A percentile compares a stretch with the other conserved stretches of the same genome.
phyloP scores from a whole-genome alignment of 1,140 invertebrate species.

The Bombus sylvicola region DNA sequence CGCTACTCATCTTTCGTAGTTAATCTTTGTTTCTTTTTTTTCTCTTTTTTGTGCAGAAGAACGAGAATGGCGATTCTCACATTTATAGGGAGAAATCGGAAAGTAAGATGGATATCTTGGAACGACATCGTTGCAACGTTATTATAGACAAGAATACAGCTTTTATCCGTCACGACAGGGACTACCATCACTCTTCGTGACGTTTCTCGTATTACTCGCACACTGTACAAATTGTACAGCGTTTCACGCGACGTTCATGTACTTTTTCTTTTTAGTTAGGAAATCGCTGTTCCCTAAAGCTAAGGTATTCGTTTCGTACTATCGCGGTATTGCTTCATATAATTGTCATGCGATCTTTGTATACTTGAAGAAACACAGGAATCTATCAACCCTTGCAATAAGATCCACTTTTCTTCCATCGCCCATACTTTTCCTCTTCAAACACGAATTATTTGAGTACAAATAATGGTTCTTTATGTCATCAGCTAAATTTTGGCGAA shows the following conservation, averaged over 20 bases:
- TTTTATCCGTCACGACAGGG: conserved; percentile 2
- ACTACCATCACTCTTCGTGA: not conserved
- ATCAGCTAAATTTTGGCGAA: not conserved
- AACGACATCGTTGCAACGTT: not conserved
- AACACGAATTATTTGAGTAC: not conserved
- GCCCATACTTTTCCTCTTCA: too few relatives aligned
- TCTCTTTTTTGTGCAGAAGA: not conserved
- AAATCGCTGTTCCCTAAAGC: not conserved
- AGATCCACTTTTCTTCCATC: not conserved
- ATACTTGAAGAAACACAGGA: not conserved
- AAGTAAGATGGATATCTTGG: not conserved
- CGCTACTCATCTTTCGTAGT: too few relatives aligned
- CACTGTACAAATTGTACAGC: not conserved
- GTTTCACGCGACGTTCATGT: not conserved
- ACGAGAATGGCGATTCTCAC: not conserved
- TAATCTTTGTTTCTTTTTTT: not conserved
- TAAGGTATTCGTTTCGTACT: not conserved
- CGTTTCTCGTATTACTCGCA: conserved; percentile 2
- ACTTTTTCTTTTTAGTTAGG: not conserved
- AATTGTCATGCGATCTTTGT: too few relatives aligned
- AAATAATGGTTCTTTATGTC: too few relatives aligned
- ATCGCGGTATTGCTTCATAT: not conserved
- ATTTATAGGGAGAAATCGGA: not conserved
- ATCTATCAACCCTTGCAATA: not conserved
- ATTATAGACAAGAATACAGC: not conserved